These are phyloP conservation scores for Oryzaephilus surinamensis DNA, from an alignment of 1,140 invertebrate species.

Conservation along the genomic window DNA sequence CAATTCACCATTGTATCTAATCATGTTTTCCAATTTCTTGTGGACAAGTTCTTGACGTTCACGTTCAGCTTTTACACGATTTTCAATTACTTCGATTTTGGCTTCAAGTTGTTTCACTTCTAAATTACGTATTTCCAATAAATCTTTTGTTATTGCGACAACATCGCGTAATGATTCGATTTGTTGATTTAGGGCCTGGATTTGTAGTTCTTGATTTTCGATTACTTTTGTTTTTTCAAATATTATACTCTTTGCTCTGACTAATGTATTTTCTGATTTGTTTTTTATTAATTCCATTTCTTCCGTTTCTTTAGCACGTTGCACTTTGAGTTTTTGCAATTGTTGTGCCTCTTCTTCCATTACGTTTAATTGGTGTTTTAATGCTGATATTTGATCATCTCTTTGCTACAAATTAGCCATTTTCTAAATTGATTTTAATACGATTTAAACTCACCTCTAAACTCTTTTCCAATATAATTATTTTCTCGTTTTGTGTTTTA, in stretches of 20 bases:
- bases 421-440: slow-evolving; percentile 1
- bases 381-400: slow-evolving; percentile 23
- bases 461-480: slow-evolving; percentile 2
- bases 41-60: slow-evolving; percentile 55
- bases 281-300: slow-evolving; percentile 34
- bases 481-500: background rate
- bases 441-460: slow-evolving; percentile 3
- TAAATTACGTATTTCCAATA: slow-evolving; percentile 62
- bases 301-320: slow-evolving; percentile 22
- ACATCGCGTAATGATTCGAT: slow-evolving; percentile 66
- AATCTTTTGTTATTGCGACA: slow-evolving; percentile 61
- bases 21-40: slow-evolving; percentile 55
- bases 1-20: slow-evolving; percentile 57
- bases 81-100: slow-evolving; percentile 57
- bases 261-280: slow-evolving; percentile 42
- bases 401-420: slow-evolving; percentile 14
- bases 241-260: slow-evolving; percentile 51
- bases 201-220: slow-evolving; percentile 64
- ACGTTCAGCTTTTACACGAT: slow-evolving; percentile 55
- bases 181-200: slow-evolving; percentile 55
- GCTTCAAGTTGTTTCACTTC: slow-evolving; percentile 65
- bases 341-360: slow-evolving; percentile 26
- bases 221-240: slow-evolving; percentile 59
- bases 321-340: slow-evolving; percentile 21
- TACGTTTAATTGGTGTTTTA: slow-evolving; percentile 20